phyloP scores from a whole-genome alignment of 2,888 invertebrate species.

The Ischnura elegans region DNA sequence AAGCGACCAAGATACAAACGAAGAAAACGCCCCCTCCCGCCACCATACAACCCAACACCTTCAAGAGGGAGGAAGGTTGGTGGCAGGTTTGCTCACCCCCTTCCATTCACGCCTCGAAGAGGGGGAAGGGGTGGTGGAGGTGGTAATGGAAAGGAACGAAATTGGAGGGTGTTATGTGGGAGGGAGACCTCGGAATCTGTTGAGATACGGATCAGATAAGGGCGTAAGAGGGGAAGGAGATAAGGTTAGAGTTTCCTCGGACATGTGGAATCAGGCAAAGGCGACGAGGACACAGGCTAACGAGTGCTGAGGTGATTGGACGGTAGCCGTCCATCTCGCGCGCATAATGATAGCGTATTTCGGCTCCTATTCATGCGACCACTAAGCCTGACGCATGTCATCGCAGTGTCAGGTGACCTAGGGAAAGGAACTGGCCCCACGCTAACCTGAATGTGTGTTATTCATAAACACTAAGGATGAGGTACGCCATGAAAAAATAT shows the following conservation, averaged over 20 bases:
- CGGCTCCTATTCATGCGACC: no score
- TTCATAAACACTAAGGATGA: no score
- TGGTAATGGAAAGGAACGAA: neutral
- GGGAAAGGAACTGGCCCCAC: no score
- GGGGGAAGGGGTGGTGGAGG: neutral
- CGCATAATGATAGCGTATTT: no score
- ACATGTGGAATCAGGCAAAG: neutral
- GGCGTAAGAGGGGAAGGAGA: neutral
- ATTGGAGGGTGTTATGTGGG: neutral
- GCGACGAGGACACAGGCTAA: neutral
- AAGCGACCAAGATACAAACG: neutral
- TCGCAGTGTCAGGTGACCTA: no score
- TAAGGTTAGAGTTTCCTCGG: neutral
- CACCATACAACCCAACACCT: no score
- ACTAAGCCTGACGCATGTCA: no score
- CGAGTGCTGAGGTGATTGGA: neutral
- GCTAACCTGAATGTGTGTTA: no score
- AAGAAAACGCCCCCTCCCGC: no score
- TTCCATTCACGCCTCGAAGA: no score
- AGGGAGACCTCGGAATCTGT: constrained; percentile 1
- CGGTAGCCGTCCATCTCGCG: neutral
- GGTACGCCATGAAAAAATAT: no score
- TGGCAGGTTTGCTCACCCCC: neutral
- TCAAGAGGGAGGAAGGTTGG: neutral
- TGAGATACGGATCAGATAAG: constrained; percentile 23